Evolutionary conservation across 2,797 vertebrate species (phyloP).

Genomic region (Poecilia velifera): DNA sequence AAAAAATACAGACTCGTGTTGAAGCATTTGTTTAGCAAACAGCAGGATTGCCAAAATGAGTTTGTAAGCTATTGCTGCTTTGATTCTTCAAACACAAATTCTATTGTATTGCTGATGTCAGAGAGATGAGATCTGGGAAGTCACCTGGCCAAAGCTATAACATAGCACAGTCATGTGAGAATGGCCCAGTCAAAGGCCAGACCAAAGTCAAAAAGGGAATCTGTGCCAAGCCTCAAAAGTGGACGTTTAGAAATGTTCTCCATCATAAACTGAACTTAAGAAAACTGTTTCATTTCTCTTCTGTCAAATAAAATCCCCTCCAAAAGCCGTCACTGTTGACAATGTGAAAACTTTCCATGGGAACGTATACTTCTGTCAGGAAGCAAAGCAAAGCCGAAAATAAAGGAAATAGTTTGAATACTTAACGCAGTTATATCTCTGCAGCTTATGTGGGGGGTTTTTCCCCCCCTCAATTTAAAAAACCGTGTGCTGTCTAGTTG

Average conservation of each 20-base stretch:
- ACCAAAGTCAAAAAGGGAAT: background rate
- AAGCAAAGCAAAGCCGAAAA: background rate
- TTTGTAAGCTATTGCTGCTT: background rate
- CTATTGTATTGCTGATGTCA: no score
- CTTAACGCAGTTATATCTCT: background rate
- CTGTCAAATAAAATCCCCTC: background rate
- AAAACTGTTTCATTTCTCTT: background rate
- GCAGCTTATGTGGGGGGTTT: background rate
- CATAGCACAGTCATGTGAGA: background rate
- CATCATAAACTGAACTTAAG: background rate
- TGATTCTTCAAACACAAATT: background rate
- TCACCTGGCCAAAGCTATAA: background rate
- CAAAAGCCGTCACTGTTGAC: background rate
- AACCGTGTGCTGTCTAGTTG: constrained; percentile 13
- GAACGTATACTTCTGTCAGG: background rate
- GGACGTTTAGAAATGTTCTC: background rate
- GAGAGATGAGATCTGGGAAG: background rate
- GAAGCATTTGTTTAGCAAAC: background rate
- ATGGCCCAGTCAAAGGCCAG: background rate
- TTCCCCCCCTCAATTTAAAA: background rate
- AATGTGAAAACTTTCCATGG: background rate
- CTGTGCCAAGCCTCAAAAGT: background rate
- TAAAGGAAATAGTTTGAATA: background rate
- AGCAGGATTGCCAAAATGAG: background rate
- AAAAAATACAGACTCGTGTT: background rate